phyloP scores from a whole-genome alignment of 2,888 invertebrate genomes.

The Halictus ligatus region DNA sequence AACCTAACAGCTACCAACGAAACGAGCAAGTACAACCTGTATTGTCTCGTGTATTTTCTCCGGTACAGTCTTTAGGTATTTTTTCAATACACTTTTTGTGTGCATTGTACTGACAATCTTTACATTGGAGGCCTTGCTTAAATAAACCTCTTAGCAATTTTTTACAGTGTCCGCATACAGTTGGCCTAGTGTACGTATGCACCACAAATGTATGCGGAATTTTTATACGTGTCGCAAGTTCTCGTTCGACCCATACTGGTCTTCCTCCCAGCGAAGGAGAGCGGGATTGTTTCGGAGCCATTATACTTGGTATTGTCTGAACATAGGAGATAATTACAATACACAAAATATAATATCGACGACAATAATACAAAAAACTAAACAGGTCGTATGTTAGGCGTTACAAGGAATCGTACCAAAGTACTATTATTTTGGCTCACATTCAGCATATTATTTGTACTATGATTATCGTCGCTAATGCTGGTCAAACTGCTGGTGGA shows the following conservation, averaged over 20 bases:
- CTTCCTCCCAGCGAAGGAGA: conserved; percentile 90
- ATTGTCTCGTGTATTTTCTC: conserved; percentile 88
- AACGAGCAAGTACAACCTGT: conserved; percentile 78
- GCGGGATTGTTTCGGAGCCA: conserved; percentile 87
- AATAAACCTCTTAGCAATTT: conserved; percentile 97
- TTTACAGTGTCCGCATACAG: conserved; percentile 98
- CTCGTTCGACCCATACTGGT: conserved; percentile 90
- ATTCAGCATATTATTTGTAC: conserved; percentile 82
- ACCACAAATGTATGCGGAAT: conserved; percentile 99
- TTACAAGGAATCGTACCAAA: conserved; percentile 88
- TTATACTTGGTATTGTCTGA: conserved; percentile 80
- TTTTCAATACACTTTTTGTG: conserved; percentile 97
- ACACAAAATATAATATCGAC: conserved; percentile 11
- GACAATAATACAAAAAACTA: conserved; percentile 23
- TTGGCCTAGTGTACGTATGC: conserved; percentile 98
- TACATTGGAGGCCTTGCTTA: conserved; percentile 98
- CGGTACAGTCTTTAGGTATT: conserved; percentile 95
- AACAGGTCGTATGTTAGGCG: conserved; percentile 14
- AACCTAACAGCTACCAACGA: conserved; percentile 23
- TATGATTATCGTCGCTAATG: conserved; percentile 85
- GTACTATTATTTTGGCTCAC: conserved; percentile 87
- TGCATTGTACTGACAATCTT: conserved; percentile 98
- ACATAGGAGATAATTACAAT: conserved; percentile 31
- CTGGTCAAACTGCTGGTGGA: conserved; percentile 89
- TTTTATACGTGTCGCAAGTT: conserved; percentile 87